phyloP scores from a whole-genome alignment of 2,888 invertebrate genomes.

The Acanthopleura granulata region DNA sequence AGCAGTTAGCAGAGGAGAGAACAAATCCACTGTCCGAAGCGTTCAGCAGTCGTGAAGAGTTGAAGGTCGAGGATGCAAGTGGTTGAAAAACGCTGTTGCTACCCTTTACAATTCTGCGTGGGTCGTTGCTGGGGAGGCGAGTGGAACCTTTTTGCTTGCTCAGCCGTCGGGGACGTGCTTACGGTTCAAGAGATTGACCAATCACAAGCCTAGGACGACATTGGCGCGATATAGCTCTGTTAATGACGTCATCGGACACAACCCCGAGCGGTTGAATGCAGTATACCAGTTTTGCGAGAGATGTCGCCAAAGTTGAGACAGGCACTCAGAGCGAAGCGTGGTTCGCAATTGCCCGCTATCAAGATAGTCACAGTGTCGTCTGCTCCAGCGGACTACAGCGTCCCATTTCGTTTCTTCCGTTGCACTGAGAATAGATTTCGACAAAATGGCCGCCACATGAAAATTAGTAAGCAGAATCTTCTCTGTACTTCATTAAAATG shows the following conservation, averaged over 20 bases:
- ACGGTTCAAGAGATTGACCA: not conserved
- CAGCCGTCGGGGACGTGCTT: not conserved
- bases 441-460: not conserved
- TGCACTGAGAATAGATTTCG: not conserved
- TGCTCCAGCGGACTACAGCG: slow-evolving; percentile 8
- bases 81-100: not conserved
- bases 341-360: not conserved
- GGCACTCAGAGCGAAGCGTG: not conserved
- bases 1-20: not conserved
- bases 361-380: not conserved
- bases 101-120: not conserved
- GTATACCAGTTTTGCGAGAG: not conserved
- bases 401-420: not conserved
- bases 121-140: not conserved
- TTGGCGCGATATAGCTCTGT: slow-evolving; percentile 1
- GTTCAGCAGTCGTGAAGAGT: not conserved
- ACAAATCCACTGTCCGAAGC: not conserved
- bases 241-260: slow-evolving; percentile 1
- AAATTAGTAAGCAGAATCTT: too few relatives aligned
- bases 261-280: not conserved
- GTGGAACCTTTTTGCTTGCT: not conserved
- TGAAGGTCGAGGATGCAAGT: not conserved
- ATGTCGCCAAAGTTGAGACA: not conserved
- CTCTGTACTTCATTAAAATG: too few relatives aligned
- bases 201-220: not conserved